These are phyloP conservation scores for Tortricodes alternella DNA, from an alignment of 2,888 invertebrate genomes.

Conservation along the genomic window DNA sequence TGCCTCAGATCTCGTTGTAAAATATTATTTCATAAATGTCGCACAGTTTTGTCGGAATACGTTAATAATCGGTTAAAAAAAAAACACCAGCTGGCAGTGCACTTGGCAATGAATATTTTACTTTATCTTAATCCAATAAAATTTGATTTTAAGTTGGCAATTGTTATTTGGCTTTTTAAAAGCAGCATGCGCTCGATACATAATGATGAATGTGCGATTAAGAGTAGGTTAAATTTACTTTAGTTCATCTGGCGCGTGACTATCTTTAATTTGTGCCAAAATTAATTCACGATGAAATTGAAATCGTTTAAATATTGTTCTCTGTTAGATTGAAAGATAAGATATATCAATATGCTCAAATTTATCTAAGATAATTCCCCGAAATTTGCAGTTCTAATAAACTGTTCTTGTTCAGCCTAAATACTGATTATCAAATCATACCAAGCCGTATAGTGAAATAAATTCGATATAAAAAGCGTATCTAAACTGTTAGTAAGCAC, in stretches of 20 bases:
- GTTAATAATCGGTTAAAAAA: conserved; percentile 35
- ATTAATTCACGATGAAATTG: background rate
- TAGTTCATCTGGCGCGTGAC: background rate
- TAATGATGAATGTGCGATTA: conserved; percentile 9
- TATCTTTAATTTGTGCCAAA: background rate
- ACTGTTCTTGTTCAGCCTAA: too few species aligned
- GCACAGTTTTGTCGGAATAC: conserved; percentile 37
- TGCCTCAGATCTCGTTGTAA: conserved; percentile 38
- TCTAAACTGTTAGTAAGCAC: too few species aligned
- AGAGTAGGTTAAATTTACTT: conserved; percentile 8
- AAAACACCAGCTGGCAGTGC: conserved; percentile 33
- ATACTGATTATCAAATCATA: too few species aligned
- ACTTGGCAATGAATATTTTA: too few species aligned
- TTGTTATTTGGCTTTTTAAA: conserved; percentile 8
- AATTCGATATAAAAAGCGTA: too few species aligned
- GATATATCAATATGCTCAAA: too few species aligned
- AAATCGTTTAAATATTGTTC: background rate
- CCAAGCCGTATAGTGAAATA: too few species aligned
- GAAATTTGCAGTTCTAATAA: too few species aligned
- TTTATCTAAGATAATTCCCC: too few species aligned
- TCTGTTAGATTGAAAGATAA: conserved; percentile 7
- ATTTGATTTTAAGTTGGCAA: conserved; percentile 1
- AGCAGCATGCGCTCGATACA: conserved; percentile 16
- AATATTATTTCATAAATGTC: conserved; percentile 35
- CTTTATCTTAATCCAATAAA: conserved; percentile 1